A percentile compares a stretch with the other conserved stretches of the same genome.
These are phyloP conservation scores for Helostoma temminkii DNA, from an alignment of 2,797 vertebrate species.

Conservation along the genomic window DNA sequence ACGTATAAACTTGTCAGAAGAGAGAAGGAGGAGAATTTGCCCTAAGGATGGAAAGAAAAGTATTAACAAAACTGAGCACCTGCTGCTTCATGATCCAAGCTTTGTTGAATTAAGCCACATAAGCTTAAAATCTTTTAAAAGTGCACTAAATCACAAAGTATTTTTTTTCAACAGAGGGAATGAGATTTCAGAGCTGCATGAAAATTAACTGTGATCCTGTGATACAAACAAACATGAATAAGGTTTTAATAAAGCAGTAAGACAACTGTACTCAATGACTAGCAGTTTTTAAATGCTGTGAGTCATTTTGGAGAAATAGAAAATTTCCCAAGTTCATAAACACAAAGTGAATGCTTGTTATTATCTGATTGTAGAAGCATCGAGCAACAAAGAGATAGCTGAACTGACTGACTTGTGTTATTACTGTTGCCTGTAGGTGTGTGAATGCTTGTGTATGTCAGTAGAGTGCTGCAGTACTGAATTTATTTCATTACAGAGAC, in stretches of 20 bases:
- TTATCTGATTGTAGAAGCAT: slow-evolving; percentile 17
- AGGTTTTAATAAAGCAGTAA: slow-evolving; percentile 20
- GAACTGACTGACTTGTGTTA: slow-evolving; percentile 32
- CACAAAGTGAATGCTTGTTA: slow-evolving; percentile 20
- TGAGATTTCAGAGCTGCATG: slow-evolving; percentile 14
- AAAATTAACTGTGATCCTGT: slow-evolving; percentile 17
- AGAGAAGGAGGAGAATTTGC: slow-evolving; percentile 34
- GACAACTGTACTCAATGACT: slow-evolving; percentile 5
- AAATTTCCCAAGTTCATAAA: slow-evolving; percentile 18
- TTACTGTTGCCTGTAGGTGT: slow-evolving; percentile 18
- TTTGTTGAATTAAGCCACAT: slow-evolving; percentile 40
- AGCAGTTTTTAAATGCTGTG: slow-evolving; percentile 26
- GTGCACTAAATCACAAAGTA: slow-evolving; percentile 43
- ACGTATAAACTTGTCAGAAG: slow-evolving; percentile 4
- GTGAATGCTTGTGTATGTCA: slow-evolving; percentile 18
- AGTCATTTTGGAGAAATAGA: slow-evolving; percentile 8
- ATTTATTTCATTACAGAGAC: slow-evolving; percentile 78
- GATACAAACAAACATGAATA: slow-evolving; percentile 15
- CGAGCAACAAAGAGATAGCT: slow-evolving; percentile 37
- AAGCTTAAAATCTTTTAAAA: slow-evolving; percentile 45
- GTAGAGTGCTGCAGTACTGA: slow-evolving; percentile 63
- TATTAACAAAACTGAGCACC: slow-evolving; percentile 8
- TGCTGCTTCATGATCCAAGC: slow-evolving; percentile 37
- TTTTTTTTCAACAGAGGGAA: slow-evolving; percentile 21
- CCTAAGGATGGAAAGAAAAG: slow-evolving; percentile 18